Evolutionary conservation across 2,888 invertebrate species (phyloP), one percentile per base, ranked within the genome.

Genomic region (Hypselothyrea guttata): DNA sequence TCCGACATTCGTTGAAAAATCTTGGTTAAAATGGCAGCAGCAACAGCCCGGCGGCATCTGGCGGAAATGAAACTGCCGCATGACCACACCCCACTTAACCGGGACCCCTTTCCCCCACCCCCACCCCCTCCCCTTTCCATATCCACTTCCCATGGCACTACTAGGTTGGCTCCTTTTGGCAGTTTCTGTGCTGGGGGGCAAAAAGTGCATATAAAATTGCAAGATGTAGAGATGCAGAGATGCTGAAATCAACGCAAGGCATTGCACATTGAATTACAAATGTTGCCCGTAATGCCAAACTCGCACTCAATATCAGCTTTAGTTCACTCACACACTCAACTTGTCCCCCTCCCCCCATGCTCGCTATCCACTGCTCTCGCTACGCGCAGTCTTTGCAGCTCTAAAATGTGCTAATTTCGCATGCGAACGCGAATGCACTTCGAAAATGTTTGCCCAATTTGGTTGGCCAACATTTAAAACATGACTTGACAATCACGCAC

Each of bases 361-460:
- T n/a, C n/a, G n/a, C n/a, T n/a, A n/a, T n/a, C n/a, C 71, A 66
- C 71, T 53, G 59, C 54, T 53, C 45, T 28, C 37, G 1, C 7
- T 12, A 22, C 37, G 1, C 7, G 2, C 33, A 11, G 11, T 5
- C 2, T 4, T 7, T 7, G 4, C 11, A n/a, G 12, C 27, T 34
- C 8, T 28, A 54, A 62, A 81, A 81, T 83, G 74, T 74, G 70
- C 74, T 84, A 84, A 82, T 82, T 84, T 84, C 34, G 64, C 63
- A 61, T 65, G 66, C 69, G 65, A 69, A 55, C 57, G 69, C 78
- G 69, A 73, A 73, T 73, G 62, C 70, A 74, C 60, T 73, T 73
- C 56, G 68, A 84, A 70, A 84, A 78, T 78, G 84, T 78, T 84
- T 78, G 84, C 78, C 84, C 78, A 78, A 78, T 84, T 78, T 78